A percentile compares a stretch with the other conserved stretches of the same genome.
Conservation (phyloP, 2,888 invertebrate genomes). For the Thereva nobilitata region DNA sequence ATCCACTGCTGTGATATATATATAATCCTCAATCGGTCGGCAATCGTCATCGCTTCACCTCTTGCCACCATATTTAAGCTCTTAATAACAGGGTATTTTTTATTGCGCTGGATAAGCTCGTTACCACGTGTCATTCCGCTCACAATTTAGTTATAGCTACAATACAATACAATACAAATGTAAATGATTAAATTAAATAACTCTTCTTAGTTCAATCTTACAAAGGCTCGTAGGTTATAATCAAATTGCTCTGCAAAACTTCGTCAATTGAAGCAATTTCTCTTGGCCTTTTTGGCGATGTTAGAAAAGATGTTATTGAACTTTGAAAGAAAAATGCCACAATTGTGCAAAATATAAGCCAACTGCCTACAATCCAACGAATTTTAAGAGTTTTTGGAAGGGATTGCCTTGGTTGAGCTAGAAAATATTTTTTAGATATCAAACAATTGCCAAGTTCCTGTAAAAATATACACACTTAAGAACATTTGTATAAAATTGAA, state of each 20-base stretch:
- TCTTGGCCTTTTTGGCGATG: conserved; percentile 22
- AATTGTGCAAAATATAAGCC: conserved; percentile 35
- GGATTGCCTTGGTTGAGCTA: conserved; percentile 30
- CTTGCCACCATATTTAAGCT: conserved; percentile 34
- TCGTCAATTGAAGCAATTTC: conserved; percentile 30
- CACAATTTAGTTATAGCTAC: conserved; percentile 34
- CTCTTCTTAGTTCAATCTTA: neutral
- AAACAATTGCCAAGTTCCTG: neutral
- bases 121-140: conserved; percentile 1
- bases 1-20: conserved; percentile 39
- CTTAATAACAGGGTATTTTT: conserved; percentile 30
- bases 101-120: conserved; percentile 20
- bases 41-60: conserved; percentile 34
- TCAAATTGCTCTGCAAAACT: conserved; percentile 11
- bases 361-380: conserved; percentile 35
- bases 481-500: conserved; percentile 17
- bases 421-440: conserved; percentile 3
- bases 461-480: conserved; percentile 25
- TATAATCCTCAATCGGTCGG: conserved; percentile 30
- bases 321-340: conserved; percentile 34
- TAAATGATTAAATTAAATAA: neutral
- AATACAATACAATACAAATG: neutral
- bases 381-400: conserved; percentile 23
- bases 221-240: conserved; percentile 31
- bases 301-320: conserved; percentile 34